Evolutionary conservation across 2,888 invertebrate genomes (phyloP).

Genomic region (Myathropa florea): DNA sequence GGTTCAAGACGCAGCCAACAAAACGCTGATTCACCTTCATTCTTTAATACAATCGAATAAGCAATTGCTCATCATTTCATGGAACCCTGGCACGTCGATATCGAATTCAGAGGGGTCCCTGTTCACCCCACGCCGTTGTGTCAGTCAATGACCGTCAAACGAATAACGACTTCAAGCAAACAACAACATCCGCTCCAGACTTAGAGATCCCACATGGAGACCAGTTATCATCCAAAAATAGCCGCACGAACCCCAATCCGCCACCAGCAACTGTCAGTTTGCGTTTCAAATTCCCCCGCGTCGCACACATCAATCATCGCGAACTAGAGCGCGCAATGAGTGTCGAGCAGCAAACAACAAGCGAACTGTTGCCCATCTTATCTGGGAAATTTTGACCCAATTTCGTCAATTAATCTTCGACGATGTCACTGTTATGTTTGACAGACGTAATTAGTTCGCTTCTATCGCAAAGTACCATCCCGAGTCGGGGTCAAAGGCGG

Average conservation of each 20-base stretch:
- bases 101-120: no score
- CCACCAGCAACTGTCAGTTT: not conserved
- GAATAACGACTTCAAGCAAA: not conserved
- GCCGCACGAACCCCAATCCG: not conserved
- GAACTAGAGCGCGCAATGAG: not conserved
- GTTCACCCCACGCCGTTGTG: not conserved
- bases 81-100: no score
- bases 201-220: not conserved
- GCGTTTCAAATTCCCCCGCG: not conserved
- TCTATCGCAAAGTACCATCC: conserved; percentile 53
- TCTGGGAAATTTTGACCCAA: conserved; percentile 46
- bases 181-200: not conserved
- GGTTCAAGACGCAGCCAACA: no score
- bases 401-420: conserved; percentile 57
- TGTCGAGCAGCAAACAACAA: not conserved
- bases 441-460: conserved; percentile 57
- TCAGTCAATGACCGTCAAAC: not conserved
- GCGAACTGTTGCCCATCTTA: conserved; percentile 9
- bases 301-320: not conserved
- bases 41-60: no score
- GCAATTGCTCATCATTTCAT: no score
- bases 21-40: no score
- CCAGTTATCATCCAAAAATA: not conserved
- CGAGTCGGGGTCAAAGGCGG: conserved; percentile 32
- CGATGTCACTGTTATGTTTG: conserved; percentile 52